A percentile compares a stretch with the other conserved stretches of the same genome.
Evolutionary conservation across 2,797 vertebrate species (phyloP).

Genomic region (Antennarius maculatus): DNA sequence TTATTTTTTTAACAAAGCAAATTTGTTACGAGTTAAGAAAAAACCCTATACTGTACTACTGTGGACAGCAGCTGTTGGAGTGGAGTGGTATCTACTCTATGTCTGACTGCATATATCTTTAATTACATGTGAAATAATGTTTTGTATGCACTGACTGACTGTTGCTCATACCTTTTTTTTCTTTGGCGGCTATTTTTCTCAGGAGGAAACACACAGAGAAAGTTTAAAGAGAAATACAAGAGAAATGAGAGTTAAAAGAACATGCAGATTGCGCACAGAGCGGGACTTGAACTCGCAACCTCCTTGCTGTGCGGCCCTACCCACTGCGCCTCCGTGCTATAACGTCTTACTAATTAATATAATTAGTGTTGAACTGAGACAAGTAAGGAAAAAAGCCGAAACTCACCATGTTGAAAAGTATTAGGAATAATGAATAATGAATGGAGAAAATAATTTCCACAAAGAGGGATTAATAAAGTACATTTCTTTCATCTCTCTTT

Average conservation of each 20-base stretch:
- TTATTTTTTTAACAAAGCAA: not conserved
- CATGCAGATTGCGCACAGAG: no score
- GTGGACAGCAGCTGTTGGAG: not conserved
- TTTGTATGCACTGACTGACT: slow-evolving; percentile 27
- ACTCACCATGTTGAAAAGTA: not conserved
- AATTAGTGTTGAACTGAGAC: fast-evolving
- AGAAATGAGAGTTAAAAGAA: not conserved
- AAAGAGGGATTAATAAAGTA: no score
- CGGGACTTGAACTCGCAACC: no score
- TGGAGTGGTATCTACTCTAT: not conserved
- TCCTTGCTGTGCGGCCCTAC: no score
- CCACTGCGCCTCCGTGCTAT: no score
- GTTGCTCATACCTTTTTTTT: slow-evolving; percentile 55
- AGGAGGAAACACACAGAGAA: slow-evolving; percentile 39
- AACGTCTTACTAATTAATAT: not conserved
- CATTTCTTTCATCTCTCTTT: no score
- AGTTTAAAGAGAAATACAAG: slow-evolving; percentile 14
- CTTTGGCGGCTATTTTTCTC: slow-evolving; percentile 53
- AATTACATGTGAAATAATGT: not conserved
- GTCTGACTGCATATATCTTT: slow-evolving; percentile 4
- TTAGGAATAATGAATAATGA: no score
- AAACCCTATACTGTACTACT: not conserved
- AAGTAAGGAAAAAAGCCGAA: not conserved
- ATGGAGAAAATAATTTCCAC: no score
- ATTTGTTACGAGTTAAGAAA: not conserved